Percentiles rank a stretch among this genome's conserved stretches.
Evolutionary conservation across 2,113 vertebrate genomes (phyloP).

Genomic region (Siniperca knerii): DNA sequence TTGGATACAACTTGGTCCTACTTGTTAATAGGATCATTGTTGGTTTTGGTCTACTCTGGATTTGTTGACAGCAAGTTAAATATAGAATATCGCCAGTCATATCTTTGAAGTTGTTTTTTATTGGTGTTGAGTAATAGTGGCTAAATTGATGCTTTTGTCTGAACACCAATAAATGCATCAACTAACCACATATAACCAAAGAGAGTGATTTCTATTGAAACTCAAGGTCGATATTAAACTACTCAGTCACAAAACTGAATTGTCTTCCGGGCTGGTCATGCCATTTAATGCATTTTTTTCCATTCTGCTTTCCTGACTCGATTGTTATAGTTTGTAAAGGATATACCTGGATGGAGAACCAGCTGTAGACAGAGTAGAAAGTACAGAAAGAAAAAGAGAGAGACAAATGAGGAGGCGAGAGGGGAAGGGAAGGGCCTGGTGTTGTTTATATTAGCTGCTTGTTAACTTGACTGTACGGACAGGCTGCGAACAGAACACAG

Average conservation of each 20-base stretch:
- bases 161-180: conserved; percentile 18
- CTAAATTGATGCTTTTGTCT: conserved; percentile 1
- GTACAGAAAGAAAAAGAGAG: background rate
- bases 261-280: background rate
- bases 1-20: background rate
- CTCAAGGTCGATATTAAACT: conserved; percentile 1
- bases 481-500: conserved; percentile 68
- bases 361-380: background rate
- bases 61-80: conserved; percentile 15
- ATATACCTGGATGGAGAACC: conserved; percentile 21
- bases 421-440: conserved; percentile 42
- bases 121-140: background rate
- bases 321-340: conserved; percentile 29
- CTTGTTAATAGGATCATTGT: background rate
- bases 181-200: background rate
- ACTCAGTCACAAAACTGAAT: background rate
- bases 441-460: conserved; percentile 76
- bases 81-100: background rate
- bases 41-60: background rate
- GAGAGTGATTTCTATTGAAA: background rate
- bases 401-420: background rate
- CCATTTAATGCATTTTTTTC: conserved; percentile 5
- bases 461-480: conserved; percentile 70
- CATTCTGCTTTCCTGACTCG: conserved; percentile 18
- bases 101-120: background rate